Evolutionary conservation across 1,140 invertebrate genomes (phyloP), one percentile per base, ranked within the genome.

Genomic region (Dendroctonus ponderosae): DNA sequence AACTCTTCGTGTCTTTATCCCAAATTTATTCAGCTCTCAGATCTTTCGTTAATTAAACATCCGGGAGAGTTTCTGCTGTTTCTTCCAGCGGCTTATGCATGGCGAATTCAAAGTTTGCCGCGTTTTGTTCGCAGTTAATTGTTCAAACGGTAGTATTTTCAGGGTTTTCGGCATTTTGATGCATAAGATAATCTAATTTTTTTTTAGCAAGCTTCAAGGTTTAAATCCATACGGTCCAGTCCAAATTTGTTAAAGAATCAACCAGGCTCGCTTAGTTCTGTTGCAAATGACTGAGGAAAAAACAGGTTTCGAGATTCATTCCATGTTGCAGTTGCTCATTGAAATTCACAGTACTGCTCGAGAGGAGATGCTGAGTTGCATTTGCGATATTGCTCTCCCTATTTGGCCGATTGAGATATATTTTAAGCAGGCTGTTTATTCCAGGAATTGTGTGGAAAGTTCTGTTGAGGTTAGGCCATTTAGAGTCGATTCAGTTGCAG

Each of bases 31-130:
- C 72, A 59, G 53, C 57, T 68, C 61, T 67, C 71, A 69, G 72
- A 73, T 76, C 69, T 72, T 75, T 67, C 70, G 71, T 76, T 75
- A 76, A 76, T 76, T 76, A 74, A 75, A 72, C 69, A 76, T 76
- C 74, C 71, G 71, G 56, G 65, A 15, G 43, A 59, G 41, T 66
- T 60, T 66, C 15, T 26, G 53, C 38, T 48, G 52, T 63, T 63
- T 9, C 44, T 62, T 51, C 37, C 44, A 14, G 12, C 44, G 12
- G 9, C 12, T 46, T 46, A 9, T 9, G 44, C 44, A 46, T 46
- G 3, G 9, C 44, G 44, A 14, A 14, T 12, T 46, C 9, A 46
- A 46, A 46, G 9, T 46, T 46, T 46, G 9, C 12, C 26, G 26
- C 26, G 26, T 26, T 26, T 26, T 26, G 26, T 26, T 26, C 26